A percentile compares a stretch with the other conserved stretches of the same genome.
Conservation (phyloP, 2,888 invertebrate genomes). For the Drosophila peninsularis region DNA sequence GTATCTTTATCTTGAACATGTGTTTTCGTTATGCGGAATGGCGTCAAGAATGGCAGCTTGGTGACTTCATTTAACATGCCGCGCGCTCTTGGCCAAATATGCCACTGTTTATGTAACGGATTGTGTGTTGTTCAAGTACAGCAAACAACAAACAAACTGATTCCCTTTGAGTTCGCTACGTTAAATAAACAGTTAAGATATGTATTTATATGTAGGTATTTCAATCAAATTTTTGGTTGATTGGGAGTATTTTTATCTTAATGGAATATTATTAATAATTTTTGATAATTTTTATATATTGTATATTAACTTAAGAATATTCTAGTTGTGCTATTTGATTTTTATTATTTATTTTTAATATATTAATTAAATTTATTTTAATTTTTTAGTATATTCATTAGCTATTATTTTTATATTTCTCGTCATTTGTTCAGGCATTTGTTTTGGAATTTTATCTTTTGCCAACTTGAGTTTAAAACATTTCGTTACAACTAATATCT, state of each 20-base stretch:
- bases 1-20: conserved; percentile 29
- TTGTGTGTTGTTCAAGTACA: neutral
- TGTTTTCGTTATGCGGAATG: conserved; percentile 24
- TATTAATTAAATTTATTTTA: neutral
- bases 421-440: too few species aligned
- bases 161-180: too few species aligned
- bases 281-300: rapidly evolving
- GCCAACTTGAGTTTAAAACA: too few species aligned
- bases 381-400: too few species aligned
- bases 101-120: neutral
- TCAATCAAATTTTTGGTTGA: too few species aligned
- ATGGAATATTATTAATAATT: neutral
- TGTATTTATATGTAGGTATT: neutral
- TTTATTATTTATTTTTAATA: too few species aligned
- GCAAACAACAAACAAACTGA: neutral
- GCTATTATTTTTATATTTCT: too few species aligned
- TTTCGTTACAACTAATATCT: too few species aligned
- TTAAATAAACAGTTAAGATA: neutral
- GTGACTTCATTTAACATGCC: conserved; percentile 42
- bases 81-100: neutral
- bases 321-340: neutral
- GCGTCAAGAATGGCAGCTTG: conserved; percentile 39
- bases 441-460: too few species aligned
- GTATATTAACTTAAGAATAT: neutral
- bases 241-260: neutral